Base-by-base conservation (phyloP, 2,888 invertebrate species). In the Agonum fuliginosum region DNA sequence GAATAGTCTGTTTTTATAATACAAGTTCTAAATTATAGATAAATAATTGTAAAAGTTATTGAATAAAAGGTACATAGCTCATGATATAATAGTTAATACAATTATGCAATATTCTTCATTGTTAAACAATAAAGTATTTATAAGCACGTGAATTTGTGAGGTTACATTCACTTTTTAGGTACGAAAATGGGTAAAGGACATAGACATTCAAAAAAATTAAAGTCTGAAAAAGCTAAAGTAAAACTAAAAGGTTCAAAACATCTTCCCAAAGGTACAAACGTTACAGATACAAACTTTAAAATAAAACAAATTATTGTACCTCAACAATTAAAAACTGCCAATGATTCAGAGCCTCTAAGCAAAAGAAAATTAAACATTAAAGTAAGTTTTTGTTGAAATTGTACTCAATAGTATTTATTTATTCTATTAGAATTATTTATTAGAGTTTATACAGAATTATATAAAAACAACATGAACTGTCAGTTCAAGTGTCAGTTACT, bases 281-380 rank as follows among this genome's bases (percentile, higher is more conserved):
- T 95, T 2, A 97, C 97, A 0, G 93, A 96, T 85, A 94, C 96
- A 0, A 92, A 93, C 82, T 97, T 98, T 83, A 96, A 97, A 89
- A 91, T 96, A 0, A 94, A 94, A 83, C 95, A 96, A 83, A 96
- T 98, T 81, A 89, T 95, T 1, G 90, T 98, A 41, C 91, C 90
- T 46, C 93, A 95, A 82, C 97, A 97, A 83, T 84, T 96, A 12
- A 88, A 88, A 81, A 83, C 85, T 22, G 89, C 89, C 78, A 89
- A 90, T 82, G 87, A 86, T 17, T 84, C 87, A 3, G 91, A 92
- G 82, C 89, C 91, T 67, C 86, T 93, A 34, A 93, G 93, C 67
- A 90, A 88, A 30, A 89, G 91, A 78, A 94, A 94, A 83, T 89
- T 93, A 1, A 93, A 91, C 84, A 85, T 93, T 0, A 92, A 92